Evolutionary conservation across 2,888 invertebrate species (phyloP), one percentile per base, ranked within the genome.

Genomic region (Teleiodes luculella): DNA sequence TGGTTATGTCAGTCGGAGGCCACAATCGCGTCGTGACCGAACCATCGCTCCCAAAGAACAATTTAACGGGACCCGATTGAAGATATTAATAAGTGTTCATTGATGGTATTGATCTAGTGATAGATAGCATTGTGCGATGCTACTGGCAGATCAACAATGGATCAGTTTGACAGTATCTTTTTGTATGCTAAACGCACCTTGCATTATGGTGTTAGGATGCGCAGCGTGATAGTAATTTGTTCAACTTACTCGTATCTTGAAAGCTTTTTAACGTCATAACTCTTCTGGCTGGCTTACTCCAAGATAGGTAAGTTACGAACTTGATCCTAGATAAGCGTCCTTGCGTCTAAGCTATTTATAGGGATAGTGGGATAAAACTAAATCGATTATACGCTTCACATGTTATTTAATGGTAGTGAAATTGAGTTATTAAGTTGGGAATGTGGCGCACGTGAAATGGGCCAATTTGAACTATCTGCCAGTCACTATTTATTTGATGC

Each of bases 21-120:
- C 62, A 64, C 63, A 68, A 71, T 68, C 69, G 70, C 56, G 59
- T 76, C 80, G 80, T 81, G 80, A 78, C 74, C 41, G 51, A 18
- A n/a, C 14, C 18, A 51, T 51, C 33, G 39, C 28, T 41, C 10
- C 31, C 18, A 31, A 41, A 41, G 31, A 50, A 37, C 20, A 55
- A 47, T 57, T 59, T 76, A 78, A 78, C 78, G 78, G 78, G 57
- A 62, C 64, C 47, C 63, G 64, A 51, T 51, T 51, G 28, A 18
- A 51, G 30, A 41, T 51, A 41, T 41, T 41, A 41, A 41, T 51
- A 51, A 51, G 24, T 18, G 28, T 30, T 50, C 31, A 51, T 18
- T 41, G 39, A 20, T 51, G 41, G 28, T 41, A 24, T 37, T 28
- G 49, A 49, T 49, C 37, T 36, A n/a, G 20, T 37, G 49, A 49